These are phyloP conservation scores for Prietella phreatophila DNA, from an alignment of 2,113 vertebrate species.

Conservation along the genomic window DNA sequence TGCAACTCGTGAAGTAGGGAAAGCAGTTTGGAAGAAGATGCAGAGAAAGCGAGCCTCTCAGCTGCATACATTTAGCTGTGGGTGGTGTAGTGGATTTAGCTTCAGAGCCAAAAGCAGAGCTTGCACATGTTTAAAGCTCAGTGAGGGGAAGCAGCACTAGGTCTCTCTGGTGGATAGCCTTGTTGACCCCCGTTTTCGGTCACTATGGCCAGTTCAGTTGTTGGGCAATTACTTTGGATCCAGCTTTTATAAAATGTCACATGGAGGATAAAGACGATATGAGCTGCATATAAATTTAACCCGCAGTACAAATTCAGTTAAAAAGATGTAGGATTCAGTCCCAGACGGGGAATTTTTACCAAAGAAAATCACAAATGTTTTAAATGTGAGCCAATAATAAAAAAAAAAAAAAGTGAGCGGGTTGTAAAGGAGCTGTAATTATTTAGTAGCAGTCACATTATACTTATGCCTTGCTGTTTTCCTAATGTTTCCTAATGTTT, in stretches of 20 bases:
- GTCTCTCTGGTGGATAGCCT: not conserved
- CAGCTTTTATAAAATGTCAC: not conserved
- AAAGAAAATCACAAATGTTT: not conserved
- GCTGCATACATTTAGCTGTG: not conserved
- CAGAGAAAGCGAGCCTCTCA: not conserved
- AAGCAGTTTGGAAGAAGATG: slow-evolving; percentile 18
- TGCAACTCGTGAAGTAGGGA: not conserved
- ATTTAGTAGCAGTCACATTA: not conserved
- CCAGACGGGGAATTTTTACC: not conserved
- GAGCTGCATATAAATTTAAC: not conserved
- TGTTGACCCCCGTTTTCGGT: not conserved
- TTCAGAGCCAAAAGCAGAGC: not conserved
- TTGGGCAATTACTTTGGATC: not conserved
- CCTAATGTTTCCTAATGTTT: not conserved
- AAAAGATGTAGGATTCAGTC: not conserved
- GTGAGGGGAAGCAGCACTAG: not conserved
- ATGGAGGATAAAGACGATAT: not conserved
- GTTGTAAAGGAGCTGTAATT: not conserved
- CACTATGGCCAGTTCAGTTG: not conserved
- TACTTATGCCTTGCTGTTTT: not conserved
- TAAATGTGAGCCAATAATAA: not conserved
- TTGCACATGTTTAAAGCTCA: not conserved
- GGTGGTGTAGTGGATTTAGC: not conserved
- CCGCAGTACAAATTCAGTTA: not conserved
- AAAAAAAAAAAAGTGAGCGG: not conserved